Evolutionary conservation across 2,113 vertebrate genomes (phyloP).

Genomic region (zebrafish (Danio rerio)): DNA sequence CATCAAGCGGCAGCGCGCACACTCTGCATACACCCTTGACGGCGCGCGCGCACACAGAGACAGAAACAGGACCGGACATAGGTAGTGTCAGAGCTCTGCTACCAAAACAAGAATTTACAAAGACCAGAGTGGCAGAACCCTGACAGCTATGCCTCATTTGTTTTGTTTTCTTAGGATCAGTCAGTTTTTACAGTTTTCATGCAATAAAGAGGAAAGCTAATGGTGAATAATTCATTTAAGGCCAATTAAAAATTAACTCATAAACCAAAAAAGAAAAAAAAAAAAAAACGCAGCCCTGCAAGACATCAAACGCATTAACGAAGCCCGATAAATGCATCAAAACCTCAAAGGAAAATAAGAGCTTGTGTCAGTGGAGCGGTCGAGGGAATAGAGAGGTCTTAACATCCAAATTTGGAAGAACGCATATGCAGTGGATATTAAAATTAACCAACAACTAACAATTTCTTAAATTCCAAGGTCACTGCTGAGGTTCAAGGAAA

Average conservation of each 20-base stretch:
- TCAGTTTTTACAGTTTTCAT: background rate
- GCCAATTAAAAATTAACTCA: slow-evolving; percentile 10
- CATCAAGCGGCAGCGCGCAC: too few relatives aligned
- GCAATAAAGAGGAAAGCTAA: slow-evolving; percentile 22
- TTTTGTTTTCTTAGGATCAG: background rate
- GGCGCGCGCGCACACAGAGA: too few relatives aligned
- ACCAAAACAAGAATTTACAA: too few relatives aligned
- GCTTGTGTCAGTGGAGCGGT: background rate
- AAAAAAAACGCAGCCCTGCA: background rate
- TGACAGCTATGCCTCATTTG: background rate
- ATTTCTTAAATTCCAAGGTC: too few relatives aligned
- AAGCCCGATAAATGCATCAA: background rate
- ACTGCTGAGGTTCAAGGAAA: too few relatives aligned
- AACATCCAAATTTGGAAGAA: background rate
- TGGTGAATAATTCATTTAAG: slow-evolving; percentile 7
- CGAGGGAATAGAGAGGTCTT: background rate
- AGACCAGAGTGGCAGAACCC: too few relatives aligned
- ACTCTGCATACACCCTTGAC: too few relatives aligned
- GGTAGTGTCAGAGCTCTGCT: too few relatives aligned
- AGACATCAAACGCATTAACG: slow-evolving; percentile 10
- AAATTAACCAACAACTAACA: background rate
- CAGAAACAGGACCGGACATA: too few relatives aligned
- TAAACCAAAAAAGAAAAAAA: too few relatives aligned
- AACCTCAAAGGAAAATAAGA: background rate
- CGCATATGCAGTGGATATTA: background rate